Evolutionary conservation across 1,140 invertebrate species (phyloP).

Genomic region (Apocrypta bakeri): DNA sequence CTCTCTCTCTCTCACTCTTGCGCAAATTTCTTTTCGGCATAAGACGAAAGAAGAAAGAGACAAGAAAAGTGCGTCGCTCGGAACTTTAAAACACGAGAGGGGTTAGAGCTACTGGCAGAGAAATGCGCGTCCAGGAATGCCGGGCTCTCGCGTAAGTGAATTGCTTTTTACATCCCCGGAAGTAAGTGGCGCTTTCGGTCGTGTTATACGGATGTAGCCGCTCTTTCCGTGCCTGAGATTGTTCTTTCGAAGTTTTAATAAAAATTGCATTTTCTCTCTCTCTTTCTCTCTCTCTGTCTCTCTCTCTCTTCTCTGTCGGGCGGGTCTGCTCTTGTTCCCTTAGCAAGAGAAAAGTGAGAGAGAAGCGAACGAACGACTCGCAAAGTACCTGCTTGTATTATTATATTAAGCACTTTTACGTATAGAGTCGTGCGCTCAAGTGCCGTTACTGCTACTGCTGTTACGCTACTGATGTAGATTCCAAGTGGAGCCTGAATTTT

Average conservation of each 20-base stretch:
- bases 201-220: constrained; percentile 35
- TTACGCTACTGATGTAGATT: background rate
- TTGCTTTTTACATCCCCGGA: constrained; percentile 44
- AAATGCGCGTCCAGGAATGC: constrained; percentile 31
- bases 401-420: constrained; percentile 46
- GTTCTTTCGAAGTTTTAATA: constrained; percentile 47
- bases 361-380: background rate
- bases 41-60: background rate
- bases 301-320: background rate
- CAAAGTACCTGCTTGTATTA: constrained; percentile 35
- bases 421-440: constrained; percentile 11
- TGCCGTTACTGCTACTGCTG: background rate
- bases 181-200: constrained; percentile 49
- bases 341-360: background rate
- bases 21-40: background rate
- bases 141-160: constrained; percentile 46
- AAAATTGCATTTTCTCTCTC: constrained; percentile 36
- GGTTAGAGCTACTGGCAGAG: background rate
- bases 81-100: background rate
- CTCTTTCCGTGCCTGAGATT: constrained; percentile 21
- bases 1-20: background rate
- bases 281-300: background rate
- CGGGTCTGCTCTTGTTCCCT: background rate
- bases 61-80: background rate
- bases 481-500: background rate